Evolutionary conservation across 1,140 invertebrate species (phyloP), one percentile per base, ranked within the genome.

Genomic region (Pemphigus obesinymphae): DNA sequence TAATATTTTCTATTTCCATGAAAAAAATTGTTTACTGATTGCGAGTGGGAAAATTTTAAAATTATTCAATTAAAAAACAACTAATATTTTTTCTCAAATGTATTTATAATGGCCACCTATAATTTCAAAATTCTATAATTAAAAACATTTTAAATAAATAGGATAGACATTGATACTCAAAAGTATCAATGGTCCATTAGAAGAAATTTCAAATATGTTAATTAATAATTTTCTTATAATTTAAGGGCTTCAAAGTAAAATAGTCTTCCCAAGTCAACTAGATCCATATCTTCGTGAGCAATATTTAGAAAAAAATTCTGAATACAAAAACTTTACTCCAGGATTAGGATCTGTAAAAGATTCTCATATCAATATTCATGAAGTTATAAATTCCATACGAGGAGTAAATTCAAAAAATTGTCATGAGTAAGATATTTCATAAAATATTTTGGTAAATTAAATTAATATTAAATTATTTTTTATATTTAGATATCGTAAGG

Each of bases 181-280:
- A n/a, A n/a, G n/a, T n/a, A n/a, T n/a, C n/a, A n/a, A n/a, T n/a
- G n/a, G n/a, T n/a, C n/a, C n/a, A n/a, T n/a, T n/a, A n/a, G n/a
- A n/a, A n/a, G n/a, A n/a, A n/a, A n/a, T n/a, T n/a, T n/a, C n/a
- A n/a, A n/a, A n/a, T n/a, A n/a, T n/a, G n/a, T n/a, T n/a, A n/a
- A n/a, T n/a, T n/a, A n/a, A n/a, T n/a, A n/a, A n/a, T n/a, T n/a
- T n/a, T n/a, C n/a, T n/a, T 84, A 58, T 76, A 73, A 78, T 84
- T 85, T 26, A 83, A 95, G 94, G 93, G 93, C 88, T 95, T 72
- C 94, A 95, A 87, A 93, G 93, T 84, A 87, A 93, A 83, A 94
- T 94, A 0, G 92, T 93, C 3, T 88, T 93, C 85, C 95, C 93
- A 92, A 90, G 93, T 84, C 90, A 90, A 83, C 91, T 92, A 0